Evolutionary conservation across 2,797 vertebrate species (phyloP).

Genomic region (Ambastaia sidthimunki): DNA sequence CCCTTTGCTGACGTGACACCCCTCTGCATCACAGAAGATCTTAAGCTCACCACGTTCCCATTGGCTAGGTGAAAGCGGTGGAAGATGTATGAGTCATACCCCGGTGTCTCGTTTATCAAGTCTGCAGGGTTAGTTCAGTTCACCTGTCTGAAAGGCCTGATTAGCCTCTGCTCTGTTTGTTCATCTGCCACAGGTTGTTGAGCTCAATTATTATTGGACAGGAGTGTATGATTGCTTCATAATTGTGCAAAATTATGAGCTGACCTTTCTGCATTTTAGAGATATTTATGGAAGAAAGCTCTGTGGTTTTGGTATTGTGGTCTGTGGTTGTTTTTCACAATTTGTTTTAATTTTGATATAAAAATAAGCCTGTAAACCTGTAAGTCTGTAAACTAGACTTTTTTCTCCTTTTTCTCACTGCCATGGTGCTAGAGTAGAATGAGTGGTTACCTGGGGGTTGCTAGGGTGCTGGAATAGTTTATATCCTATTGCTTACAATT

Average conservation of each 20-base stretch:
- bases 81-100: conserved; percentile 25
- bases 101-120: not conserved
- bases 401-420: not conserved
- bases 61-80: conserved; percentile 4
- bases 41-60: not conserved
- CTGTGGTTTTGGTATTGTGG: not conserved
- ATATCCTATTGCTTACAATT: not conserved
- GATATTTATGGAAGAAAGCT: not conserved
- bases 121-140: conserved; percentile 5
- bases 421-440: not conserved
- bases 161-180: conserved; percentile 27
- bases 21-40: not conserved
- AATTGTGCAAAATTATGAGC: conserved; percentile 25
- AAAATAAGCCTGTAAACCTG: not conserved
- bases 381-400: not conserved
- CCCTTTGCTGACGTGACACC: not conserved
- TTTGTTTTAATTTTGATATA: not conserved
- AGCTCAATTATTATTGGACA: conserved; percentile 22
- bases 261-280: conserved; percentile 1
- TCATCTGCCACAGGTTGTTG: conserved; percentile 1
- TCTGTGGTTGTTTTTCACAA: not conserved
- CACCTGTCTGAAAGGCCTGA: conserved; percentile 9
- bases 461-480: not conserved
- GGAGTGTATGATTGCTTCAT: conserved; percentile 1
- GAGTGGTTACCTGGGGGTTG: not conserved